Evolutionary conservation across 2,113 vertebrate genomes (phyloP), one percentile per base, ranked within the genome.

Genomic region (Anoura caudifer): DNA sequence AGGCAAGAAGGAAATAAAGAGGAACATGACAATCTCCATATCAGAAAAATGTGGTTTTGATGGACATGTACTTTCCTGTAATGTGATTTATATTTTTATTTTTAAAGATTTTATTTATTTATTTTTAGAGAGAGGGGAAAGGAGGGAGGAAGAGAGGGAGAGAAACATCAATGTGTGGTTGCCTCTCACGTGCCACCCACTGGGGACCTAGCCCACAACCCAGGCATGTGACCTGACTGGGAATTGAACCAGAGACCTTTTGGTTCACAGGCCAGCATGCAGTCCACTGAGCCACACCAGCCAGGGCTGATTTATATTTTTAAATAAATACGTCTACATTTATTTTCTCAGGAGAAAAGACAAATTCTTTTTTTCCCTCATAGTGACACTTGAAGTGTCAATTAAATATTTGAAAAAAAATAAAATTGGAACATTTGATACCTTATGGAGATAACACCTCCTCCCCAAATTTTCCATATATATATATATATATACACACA

Each of bases 321-420:
- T 54, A 92, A 79, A 81, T 59, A 61, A n/a, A 56, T 87, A 36
- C 59, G 33, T 80, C 31, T 67, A 19, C 1, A 33, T 4, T 65
- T 63, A 63, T 45, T 83, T 96, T 67, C 73, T 92, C 67, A 86
- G 41, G 69, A 88, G 19, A 80, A 59, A 94, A 14, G 20, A 33
- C 4, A 56, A 31, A 63, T 75, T 43, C 12, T 72, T 76, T 72
- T 10, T 33, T 93, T 75, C 77, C 17, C 43, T 82, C 33, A 50
- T 56, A 61, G 36, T 82, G 28, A 50, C 20, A 31, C 22, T 28
- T 72, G n/a, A 76, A 50, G 11, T 72, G 2, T 81, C 92, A 81
- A 89, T 3, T 76, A 43, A 4, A 54, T 85, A 85, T 76, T 59
- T 84, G 36, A 73, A 84, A 87, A 43, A 7, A 94, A 81, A 41